Conservation (phyloP, 2,888 invertebrate species). For the Eupithecia tripunctaria region DNA sequence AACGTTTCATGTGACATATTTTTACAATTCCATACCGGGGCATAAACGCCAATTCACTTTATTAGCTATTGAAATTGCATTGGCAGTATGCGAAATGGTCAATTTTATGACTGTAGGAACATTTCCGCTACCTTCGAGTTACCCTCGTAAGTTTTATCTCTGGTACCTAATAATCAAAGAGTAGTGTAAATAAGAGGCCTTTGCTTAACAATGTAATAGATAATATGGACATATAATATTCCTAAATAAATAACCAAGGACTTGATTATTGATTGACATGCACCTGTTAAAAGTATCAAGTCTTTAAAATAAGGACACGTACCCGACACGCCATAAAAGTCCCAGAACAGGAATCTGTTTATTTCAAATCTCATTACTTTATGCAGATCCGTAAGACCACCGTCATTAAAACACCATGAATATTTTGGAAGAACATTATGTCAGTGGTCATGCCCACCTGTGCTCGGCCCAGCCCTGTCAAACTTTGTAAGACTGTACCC, state of each 20-base stretch:
- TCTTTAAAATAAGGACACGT: not conserved
- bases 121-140: not conserved
- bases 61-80: slow-evolving; percentile 44
- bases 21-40: slow-evolving; percentile 61
- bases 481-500: slow-evolving; percentile 38
- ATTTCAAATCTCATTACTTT: slow-evolving; percentile 43
- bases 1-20: slow-evolving; percentile 64
- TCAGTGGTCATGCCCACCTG: slow-evolving; percentile 46
- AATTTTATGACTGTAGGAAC: not conserved
- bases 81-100: slow-evolving; percentile 11
- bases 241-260: not conserved
- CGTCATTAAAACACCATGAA: slow-evolving; percentile 47
- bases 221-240: too few species aligned
- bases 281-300: not conserved
- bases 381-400: slow-evolving; percentile 43
- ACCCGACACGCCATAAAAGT: slow-evolving; percentile 24
- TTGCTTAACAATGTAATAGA: too few species aligned
- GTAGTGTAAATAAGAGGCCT: too few species aligned
- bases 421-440: slow-evolving; percentile 47
- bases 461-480: slow-evolving; percentile 43
- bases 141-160: not conserved
- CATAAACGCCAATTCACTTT: slow-evolving; percentile 43
- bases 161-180: not conserved
- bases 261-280: not conserved
- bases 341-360: slow-evolving; percentile 33